A percentile compares a stretch with the other conserved stretches of the same genome.
These are phyloP conservation scores for Lepeophtheirus nordmannii DNA, from an alignment of 2,888 invertebrate species.

Conservation along the genomic window DNA sequence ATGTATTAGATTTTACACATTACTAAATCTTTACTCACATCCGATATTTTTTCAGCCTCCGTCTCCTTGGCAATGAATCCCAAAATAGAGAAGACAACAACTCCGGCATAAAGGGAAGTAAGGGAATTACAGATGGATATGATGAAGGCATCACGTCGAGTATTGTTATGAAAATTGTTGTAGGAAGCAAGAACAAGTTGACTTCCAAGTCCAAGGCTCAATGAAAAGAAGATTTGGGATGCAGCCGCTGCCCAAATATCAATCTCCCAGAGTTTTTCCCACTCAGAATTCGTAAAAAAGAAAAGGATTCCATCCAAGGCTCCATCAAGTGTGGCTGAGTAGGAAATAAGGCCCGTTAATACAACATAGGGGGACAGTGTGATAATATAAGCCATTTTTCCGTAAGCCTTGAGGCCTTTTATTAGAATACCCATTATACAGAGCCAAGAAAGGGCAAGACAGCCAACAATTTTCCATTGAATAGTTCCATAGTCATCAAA, in stretches of 20 bases:
- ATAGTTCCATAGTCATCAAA: constrained; percentile 31
- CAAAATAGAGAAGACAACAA: constrained; percentile 35
- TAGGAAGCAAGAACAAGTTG: constrained; percentile 24
- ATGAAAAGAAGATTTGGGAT: constrained; percentile 19
- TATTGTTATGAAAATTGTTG: constrained; percentile 21
- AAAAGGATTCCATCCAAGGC: constrained; percentile 5
- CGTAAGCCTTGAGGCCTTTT: constrained; percentile 30
- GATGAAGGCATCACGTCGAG: constrained; percentile 30
- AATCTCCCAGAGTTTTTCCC: constrained; percentile 16
- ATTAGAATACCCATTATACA: constrained; percentile 30
- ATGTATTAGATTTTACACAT: too few species aligned
- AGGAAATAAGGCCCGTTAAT: constrained; percentile 17
- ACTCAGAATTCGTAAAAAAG: constrained; percentile 8
- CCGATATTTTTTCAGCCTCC: constrained; percentile 28
- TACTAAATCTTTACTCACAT: not conserved
- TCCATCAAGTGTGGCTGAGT: constrained; percentile 9
- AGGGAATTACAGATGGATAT: constrained; percentile 34
- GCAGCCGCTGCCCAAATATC: constrained; percentile 23
- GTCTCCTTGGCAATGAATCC: constrained; percentile 37
- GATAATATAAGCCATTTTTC: constrained; percentile 28
- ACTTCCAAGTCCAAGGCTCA: constrained; percentile 19
- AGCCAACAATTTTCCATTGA: constrained; percentile 38
- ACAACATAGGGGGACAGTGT: constrained; percentile 24
- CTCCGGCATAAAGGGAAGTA: constrained; percentile 37
- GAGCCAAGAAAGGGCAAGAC: constrained; percentile 38